Conservation (phyloP, 2,113 vertebrate species). For the Symphodus melops region DNA sequence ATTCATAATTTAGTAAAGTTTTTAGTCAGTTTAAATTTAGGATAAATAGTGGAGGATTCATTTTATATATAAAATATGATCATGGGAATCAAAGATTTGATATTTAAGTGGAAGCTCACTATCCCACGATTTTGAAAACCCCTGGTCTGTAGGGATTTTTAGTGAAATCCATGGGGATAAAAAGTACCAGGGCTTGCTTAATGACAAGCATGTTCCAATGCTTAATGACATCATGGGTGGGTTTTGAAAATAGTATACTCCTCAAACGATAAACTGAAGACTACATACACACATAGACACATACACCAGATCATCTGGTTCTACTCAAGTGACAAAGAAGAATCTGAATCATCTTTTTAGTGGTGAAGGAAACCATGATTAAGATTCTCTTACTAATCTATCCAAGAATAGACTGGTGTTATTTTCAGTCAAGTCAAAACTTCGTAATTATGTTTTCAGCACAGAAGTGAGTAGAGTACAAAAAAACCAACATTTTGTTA, state of each 20-base stretch:
- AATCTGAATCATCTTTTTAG: slow-evolving; percentile 3
- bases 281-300: neutral
- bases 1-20: no score
- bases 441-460: neutral
- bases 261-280: slow-evolving; percentile 9
- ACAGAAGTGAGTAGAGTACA: neutral
- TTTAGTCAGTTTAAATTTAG: no score
- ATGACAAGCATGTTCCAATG: neutral
- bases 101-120: no score
- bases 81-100: no score
- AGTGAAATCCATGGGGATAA: no score
- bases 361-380: neutral
- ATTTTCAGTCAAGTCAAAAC: neutral
- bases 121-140: neutral
- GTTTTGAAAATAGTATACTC: neutral
- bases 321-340: slow-evolving; percentile 23
- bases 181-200: no score
- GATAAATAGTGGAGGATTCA: no score
- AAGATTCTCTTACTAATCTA: neutral
- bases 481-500: no score
- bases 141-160: no score
- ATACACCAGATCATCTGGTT: neutral
- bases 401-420: neutral
- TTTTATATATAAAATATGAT: no score
- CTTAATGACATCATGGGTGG: slow-evolving; percentile 9